These are phyloP conservation scores for Scaptomyza cyrtandrae DNA, from an alignment of 2,888 invertebrate species.

Conservation along the genomic window DNA sequence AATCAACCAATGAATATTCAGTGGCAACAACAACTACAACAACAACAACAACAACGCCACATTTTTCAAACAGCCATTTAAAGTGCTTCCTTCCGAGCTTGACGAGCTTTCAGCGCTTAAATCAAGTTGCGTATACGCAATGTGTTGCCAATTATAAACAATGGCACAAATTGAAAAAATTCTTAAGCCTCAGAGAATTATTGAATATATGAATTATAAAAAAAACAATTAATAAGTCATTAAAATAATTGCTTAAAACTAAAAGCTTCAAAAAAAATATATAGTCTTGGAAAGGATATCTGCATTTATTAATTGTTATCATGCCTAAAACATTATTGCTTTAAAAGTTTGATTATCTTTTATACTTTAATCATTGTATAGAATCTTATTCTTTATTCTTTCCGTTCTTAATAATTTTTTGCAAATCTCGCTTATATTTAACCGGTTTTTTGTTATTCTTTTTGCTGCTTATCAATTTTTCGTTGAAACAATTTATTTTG, in stretches of 20 bases:
- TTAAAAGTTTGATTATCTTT: too few species aligned
- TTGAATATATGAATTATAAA: too few species aligned
- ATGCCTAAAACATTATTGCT: too few species aligned
- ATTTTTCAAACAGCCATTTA: constrained; percentile 49
- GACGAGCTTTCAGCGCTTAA: constrained; percentile 51
- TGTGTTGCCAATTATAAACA: constrained; percentile 65
- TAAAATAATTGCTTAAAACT: too few species aligned
- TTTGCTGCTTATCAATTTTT: constrained; percentile 25
- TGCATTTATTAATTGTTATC: too few species aligned
- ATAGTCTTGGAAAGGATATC: too few species aligned
- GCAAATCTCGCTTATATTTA: constrained; percentile 10
- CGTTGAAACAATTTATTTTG: constrained; percentile 17
- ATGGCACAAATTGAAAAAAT: constrained; percentile 27
- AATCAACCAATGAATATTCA: constrained; percentile 5
- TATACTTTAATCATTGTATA: too few species aligned
- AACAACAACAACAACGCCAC: constrained; percentile 24
- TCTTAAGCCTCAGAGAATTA: not conserved
- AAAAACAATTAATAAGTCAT: too few species aligned
- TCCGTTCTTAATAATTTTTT: not conserved
- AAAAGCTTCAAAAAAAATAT: too few species aligned
- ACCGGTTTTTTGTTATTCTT: not conserved
- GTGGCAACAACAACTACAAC: constrained; percentile 18
- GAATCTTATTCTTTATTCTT: not conserved
- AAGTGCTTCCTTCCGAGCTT: constrained; percentile 34
- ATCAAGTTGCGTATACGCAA: constrained; percentile 72